A percentile compares a stretch with the other conserved stretches of the same genome.
Evolutionary conservation across 1,140 invertebrate genomes (phyloP).

Genomic region (Archegozetes longisetosus): DNA sequence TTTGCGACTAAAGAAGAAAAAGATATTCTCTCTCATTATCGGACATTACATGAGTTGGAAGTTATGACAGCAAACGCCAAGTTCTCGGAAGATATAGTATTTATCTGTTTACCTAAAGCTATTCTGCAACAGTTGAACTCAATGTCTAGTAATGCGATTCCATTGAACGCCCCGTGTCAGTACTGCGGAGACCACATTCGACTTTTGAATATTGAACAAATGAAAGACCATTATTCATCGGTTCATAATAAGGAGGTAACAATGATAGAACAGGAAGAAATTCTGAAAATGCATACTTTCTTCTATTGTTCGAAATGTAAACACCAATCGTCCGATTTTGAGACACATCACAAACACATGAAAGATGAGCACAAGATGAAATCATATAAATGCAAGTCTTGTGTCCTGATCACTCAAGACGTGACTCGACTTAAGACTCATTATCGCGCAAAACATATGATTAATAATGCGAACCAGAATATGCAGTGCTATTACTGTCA

Average conservation of each 20-base stretch:
- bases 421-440: conserved; percentile 22
- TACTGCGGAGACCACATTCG: conserved; percentile 21
- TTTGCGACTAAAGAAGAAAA: conserved; percentile 24
- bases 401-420: conserved; percentile 22
- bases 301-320: conserved; percentile 23
- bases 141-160: conserved; percentile 17
- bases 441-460: conserved; percentile 24
- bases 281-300: conserved; percentile 17
- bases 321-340: conserved; percentile 20
- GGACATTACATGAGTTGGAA: conserved; percentile 22
- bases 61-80: conserved; percentile 21
- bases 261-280: conserved; percentile 18
- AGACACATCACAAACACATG: conserved; percentile 23
- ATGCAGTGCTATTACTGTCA: conserved; percentile 24
- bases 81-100: conserved; percentile 24
- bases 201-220: conserved; percentile 21
- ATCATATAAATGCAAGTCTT: conserved; percentile 23
- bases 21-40: conserved; percentile 20
- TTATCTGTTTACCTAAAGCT: conserved; percentile 23
- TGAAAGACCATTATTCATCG: conserved; percentile 22
- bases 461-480: conserved; percentile 22
- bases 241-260: conserved; percentile 22
- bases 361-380: conserved; percentile 23
- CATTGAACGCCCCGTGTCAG: conserved; percentile 23
- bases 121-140: conserved; percentile 15